Percentiles rank a stretch among this genome's conserved stretches.
Evolutionary conservation across 2,797 vertebrate species (phyloP).

Genomic region (Euthynnus affinis): DNA sequence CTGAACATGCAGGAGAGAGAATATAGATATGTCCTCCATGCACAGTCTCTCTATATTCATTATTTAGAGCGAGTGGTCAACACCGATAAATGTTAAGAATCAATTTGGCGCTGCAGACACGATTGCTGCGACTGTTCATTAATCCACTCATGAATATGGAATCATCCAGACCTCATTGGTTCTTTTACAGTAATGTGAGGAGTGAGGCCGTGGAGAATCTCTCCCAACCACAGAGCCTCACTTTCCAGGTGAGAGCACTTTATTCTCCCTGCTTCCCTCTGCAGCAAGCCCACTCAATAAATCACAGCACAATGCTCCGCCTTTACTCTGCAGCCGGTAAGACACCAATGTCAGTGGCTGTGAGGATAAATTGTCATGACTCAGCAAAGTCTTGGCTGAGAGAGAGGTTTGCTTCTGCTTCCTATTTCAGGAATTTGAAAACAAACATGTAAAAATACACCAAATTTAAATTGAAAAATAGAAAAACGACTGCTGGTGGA

Average conservation of each 20-base stretch:
- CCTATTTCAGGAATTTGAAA: constrained; percentile 16
- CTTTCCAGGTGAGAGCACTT: constrained; percentile 81
- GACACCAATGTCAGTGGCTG: constrained; percentile 63
- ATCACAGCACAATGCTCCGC: constrained; percentile 68
- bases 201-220: constrained; percentile 63
- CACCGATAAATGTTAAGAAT: constrained; percentile 77
- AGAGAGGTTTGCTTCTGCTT: constrained; percentile 36
- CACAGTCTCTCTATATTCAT: constrained; percentile 46
- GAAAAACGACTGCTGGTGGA: not conserved
- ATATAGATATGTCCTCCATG: constrained; percentile 18
- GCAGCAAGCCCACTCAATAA: constrained; percentile 77
- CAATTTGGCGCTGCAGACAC: constrained; percentile 75
- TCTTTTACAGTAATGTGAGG: constrained; percentile 75
- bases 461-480: not conserved
- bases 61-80: constrained; percentile 59
- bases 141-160: constrained; percentile 79
- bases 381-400: constrained; percentile 63
- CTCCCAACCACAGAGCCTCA: constrained; percentile 64
- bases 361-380: constrained; percentile 72
- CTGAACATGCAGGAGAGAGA: constrained; percentile 28
- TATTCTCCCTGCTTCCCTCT: constrained; percentile 67
- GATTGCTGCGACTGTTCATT: constrained; percentile 73
- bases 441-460: constrained; percentile 22
- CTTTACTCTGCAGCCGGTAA: constrained; percentile 64
- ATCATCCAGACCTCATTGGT: constrained; percentile 73